Base-by-base conservation (phyloP, 2,113 vertebrate genomes). In the Mesitornis unicolor region DNA sequence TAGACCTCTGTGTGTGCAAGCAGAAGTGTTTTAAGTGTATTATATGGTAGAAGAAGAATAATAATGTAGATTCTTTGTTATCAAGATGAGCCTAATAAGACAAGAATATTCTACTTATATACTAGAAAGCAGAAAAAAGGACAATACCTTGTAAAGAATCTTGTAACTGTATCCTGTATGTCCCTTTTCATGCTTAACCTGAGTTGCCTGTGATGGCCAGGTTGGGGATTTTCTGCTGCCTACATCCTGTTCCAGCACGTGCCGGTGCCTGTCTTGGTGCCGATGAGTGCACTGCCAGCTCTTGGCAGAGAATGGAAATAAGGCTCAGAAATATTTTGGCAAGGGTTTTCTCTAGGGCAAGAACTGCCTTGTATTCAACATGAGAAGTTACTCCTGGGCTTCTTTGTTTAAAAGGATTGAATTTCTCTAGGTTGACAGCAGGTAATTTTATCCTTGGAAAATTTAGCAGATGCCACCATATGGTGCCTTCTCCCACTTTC, bases 181-280 rank as follows among this genome's bases (percentile, higher is more conserved):
- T 40, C 40, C 16, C 11, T 84, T 76, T 87, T 24, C 43, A 31
- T 1, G 2, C 38, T 87, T 54, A 59, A 24, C 25, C 42, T 48
- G 61, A 84, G 28, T 18, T 63, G 24, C 21, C 33, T 6, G 2
- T 3, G 12, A 51, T 45, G 89, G 21, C 63, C 51, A 64, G 57
- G 9, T 12, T 80, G 48, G 59, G 14, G 50, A 35, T 42, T 31
- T 48, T 8, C 57, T 83, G 36, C 29, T 26, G 4, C 5, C 5
- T 8, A 10, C 2, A 0, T 53, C 18, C n/a, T 53, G 11, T 70
- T 78, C 45, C 26, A 83, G 20, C 33, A 43, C 0, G 0, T 78
- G 43, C 47, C 63, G 13, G 17, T 65, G 43, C 31, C 35, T 3
- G 0, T 10, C 63, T 33, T 50, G 33, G 21, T 47, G 28, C 59